phyloP scores from a whole-genome alignment of 2,113 vertebrate genomes.

The Grallaria varia region DNA sequence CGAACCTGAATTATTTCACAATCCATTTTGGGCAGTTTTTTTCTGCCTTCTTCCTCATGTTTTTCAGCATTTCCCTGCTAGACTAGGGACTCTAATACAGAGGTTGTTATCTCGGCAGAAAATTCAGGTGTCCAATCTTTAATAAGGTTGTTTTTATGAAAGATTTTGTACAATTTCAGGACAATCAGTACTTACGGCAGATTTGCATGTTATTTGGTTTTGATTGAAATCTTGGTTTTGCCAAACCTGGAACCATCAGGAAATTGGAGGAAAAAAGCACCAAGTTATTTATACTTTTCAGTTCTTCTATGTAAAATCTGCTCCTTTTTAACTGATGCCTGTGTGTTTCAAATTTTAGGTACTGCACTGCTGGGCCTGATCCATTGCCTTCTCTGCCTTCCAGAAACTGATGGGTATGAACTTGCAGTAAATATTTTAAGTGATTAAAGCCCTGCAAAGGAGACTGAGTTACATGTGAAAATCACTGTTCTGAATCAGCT shows the following conservation, averaged over 20 bases:
- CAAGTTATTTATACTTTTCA: background rate
- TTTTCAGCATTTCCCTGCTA: background rate
- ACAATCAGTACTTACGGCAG: background rate
- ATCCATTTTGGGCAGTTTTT: background rate
- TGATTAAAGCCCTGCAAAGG: background rate
- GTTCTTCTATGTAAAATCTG: fast-evolving
- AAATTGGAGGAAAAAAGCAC: fast-evolving
- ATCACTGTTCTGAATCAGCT: background rate
- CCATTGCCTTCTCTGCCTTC: background rate
- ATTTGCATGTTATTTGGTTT: background rate
- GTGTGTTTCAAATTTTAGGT: background rate
- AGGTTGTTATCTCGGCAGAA: background rate
- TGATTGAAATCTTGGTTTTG: background rate
- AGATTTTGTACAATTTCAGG: background rate
- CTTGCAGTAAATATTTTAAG: background rate
- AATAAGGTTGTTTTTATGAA: background rate
- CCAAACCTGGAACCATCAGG: background rate
- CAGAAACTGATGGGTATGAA: background rate
- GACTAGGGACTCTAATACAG: background rate
- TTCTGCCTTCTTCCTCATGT: background rate
- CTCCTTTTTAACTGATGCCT: background rate
- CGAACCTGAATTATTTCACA: background rate
- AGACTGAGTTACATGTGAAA: background rate
- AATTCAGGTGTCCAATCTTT: background rate
- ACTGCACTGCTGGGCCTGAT: background rate